A percentile compares a stretch with the other conserved stretches of the same genome.
phyloP scores from a whole-genome alignment of 2,113 vertebrate species.

The Cephalophus harveyi region DNA sequence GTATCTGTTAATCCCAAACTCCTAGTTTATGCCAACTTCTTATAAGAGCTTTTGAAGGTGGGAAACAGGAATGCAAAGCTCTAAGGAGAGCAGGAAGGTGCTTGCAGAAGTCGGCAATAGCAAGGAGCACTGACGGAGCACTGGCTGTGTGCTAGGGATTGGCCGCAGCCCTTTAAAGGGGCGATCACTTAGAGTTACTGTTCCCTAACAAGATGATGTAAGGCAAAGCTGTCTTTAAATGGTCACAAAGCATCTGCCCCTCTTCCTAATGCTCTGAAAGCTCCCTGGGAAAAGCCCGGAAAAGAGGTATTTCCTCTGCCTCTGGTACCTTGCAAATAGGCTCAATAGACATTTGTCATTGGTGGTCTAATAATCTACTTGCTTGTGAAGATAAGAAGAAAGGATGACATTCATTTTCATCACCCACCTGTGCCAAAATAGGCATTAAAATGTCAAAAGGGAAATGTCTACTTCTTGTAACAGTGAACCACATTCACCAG shows the following conservation, averaged over 20 bases:
- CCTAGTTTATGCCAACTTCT: background rate
- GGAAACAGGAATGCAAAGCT: background rate
- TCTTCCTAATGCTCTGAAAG: background rate
- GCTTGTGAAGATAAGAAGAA: background rate
- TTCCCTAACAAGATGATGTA: too few species aligned
- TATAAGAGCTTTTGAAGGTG: background rate
- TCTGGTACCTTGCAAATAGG: background rate
- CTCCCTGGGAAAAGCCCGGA: background rate
- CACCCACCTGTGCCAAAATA: background rate
- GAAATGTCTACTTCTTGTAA: background rate
- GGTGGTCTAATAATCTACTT: too few species aligned
- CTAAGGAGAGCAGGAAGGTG: background rate
- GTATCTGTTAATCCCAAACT: background rate
- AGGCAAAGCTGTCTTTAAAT: background rate
- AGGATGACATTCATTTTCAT: too few species aligned
- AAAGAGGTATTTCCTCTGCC: too few species aligned
- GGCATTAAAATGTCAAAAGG: background rate
- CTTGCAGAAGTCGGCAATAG: fast-evolving
- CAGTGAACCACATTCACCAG: too few species aligned
- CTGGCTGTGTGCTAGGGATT: too few species aligned
- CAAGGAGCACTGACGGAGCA: fast-evolving
- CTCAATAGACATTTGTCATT: background rate
- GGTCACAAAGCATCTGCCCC: too few species aligned
- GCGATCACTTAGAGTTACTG: background rate
- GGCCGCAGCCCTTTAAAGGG: background rate